Evolutionary conservation across 1,140 invertebrate species (phyloP), one percentile per base, ranked within the genome.

Genomic region (Latrodectus geometricus): DNA sequence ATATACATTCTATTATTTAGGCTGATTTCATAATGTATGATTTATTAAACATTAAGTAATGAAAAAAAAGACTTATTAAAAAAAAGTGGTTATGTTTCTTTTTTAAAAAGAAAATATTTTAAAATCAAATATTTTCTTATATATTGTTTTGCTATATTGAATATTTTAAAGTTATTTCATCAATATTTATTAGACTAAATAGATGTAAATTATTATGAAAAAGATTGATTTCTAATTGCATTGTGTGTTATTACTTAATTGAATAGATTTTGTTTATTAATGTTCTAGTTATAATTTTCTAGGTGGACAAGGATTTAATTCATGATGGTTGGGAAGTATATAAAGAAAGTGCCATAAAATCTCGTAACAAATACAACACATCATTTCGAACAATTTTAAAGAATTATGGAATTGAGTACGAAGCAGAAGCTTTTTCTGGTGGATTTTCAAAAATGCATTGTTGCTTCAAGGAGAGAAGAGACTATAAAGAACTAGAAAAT

Each of bases 311-410:
- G 56, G 70, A 78, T 66, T 81, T 89, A 61, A 35, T 76, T 52
- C 77, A 79, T 80, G 50, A 50, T 48, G 89, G 88, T 20, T 89
- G 89, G 89, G 74, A 89, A 69, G n/a, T 54, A 35, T 88, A 87
- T 50, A 21, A 69, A 61, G 35, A 86, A 23, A 20, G 50, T 50
- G 89, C 89, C 15, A 49, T 69, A 9, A 70, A 86, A 15, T 65
- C 66, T 17, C 49, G 75, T 52, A 74, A 88, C 23, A 88, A 88
- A 20, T 88, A 79, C 20, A 84, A 79, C 52, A n/a, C 54, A 0
- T 17, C 78, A 15, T 48, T 88, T 0, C 23, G 61, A 52, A 73
- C 69, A 12, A 21, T 88, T 14, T 20, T 88, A 8, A 77, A 65
- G 54, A 84, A 72, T 15, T 88, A 88, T 23, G 81, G 81, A 8